Percentiles rank a stretch among this genome's conserved stretches.
Conservation (phyloP, 1,140 invertebrate species). For the Subanguina moxae region DNA sequence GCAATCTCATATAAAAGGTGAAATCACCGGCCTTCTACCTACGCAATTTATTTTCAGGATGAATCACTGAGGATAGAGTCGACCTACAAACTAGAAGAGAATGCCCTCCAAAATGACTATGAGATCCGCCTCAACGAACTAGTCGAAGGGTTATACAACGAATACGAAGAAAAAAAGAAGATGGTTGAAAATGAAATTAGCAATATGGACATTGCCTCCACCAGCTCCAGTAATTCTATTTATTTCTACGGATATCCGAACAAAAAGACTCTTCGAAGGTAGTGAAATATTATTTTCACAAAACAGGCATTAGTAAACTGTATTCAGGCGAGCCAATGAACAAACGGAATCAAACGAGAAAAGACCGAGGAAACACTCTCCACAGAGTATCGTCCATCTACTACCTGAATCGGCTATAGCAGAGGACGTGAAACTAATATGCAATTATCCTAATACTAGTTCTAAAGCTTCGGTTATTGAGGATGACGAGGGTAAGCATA, state of each 20-base stretch:
- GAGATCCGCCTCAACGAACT: conserved; percentile 22
- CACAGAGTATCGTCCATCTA: conserved; percentile 18
- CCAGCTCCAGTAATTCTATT: neutral
- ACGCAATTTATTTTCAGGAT: conserved; percentile 4
- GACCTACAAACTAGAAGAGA: neutral
- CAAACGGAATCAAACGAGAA: conserved; percentile 12
- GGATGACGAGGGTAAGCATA: conserved; percentile 16
- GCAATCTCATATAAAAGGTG: too few relatives aligned
- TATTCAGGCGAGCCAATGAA: conserved; percentile 18
- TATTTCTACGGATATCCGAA: conserved; percentile 20
- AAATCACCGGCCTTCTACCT: too few relatives aligned
- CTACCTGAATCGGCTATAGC: conserved; percentile 15
- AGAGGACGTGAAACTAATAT: conserved; percentile 16
- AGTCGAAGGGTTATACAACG: conserved; percentile 28
- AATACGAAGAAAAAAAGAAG: conserved; percentile 28
- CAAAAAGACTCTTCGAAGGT: conserved; percentile 20
- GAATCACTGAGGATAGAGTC: neutral
- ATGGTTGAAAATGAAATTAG: conserved; percentile 23
- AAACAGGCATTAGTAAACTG: neutral
- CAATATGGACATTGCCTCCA: conserved; percentile 26
- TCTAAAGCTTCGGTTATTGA: neutral
- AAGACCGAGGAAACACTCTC: conserved; percentile 12
- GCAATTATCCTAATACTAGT: conserved; percentile 8
- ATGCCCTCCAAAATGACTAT: conserved; percentile 1
- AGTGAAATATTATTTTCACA: neutral